These are phyloP conservation scores for Elegia similella DNA, from an alignment of 2,888 invertebrate genomes.

Conservation along the genomic window DNA sequence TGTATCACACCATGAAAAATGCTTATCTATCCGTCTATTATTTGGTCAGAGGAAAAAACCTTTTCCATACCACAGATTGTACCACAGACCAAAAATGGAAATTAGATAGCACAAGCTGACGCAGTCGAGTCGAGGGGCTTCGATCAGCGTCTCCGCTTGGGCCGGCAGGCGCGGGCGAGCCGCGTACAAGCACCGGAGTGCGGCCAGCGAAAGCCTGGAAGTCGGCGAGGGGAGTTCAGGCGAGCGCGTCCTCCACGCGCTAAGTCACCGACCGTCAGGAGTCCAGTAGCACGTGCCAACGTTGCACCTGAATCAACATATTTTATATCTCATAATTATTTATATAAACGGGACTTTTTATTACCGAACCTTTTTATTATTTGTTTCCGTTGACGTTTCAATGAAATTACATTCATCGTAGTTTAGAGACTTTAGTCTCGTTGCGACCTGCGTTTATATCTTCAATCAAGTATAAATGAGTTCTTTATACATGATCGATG, in stretches of 20 bases:
- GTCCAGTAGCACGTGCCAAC: slow-evolving; percentile 95
- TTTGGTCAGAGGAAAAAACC: slow-evolving; percentile 9
- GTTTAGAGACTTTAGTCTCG: no score
- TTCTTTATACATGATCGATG: no score
- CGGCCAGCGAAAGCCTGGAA: slow-evolving; percentile 29
- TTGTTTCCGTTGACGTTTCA: no score
- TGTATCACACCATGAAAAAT: slow-evolving; percentile 19
- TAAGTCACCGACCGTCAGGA: slow-evolving; percentile 82
- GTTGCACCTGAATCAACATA: slow-evolving; percentile 85
- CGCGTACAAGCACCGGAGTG: slow-evolving; percentile 26
- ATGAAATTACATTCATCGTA: no score
- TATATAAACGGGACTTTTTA: no score
- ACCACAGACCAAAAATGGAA: slow-evolving; percentile 9
- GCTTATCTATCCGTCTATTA: slow-evolving; percentile 8
- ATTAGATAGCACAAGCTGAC: slow-evolving; percentile 21
- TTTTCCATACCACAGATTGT: background rate
- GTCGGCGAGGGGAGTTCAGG: slow-evolving; percentile 38
- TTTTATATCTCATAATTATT: no score
- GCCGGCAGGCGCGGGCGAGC: slow-evolving; percentile 23
- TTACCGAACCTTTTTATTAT: no score
- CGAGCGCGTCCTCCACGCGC: slow-evolving; percentile 46
- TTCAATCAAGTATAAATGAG: no score
- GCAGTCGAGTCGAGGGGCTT: slow-evolving; percentile 22
- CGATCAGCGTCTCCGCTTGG: slow-evolving; percentile 17
- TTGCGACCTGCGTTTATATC: no score